A percentile compares a stretch with the other conserved stretches of the same genome.
phyloP scores from a whole-genome alignment of 2,797 vertebrate species.

The Hylomyscus alleni region DNA sequence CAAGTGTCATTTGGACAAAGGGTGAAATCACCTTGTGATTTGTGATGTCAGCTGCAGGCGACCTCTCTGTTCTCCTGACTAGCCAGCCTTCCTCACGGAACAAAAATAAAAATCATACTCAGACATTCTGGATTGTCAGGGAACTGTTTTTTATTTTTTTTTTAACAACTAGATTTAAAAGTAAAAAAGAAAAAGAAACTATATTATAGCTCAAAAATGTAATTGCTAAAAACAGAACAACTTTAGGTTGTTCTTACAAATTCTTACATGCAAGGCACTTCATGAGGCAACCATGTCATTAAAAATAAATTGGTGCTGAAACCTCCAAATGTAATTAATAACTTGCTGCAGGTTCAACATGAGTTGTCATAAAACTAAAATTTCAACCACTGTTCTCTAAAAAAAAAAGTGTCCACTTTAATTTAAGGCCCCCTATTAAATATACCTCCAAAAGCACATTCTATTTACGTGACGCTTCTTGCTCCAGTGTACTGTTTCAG shows the following conservation, averaged over 20 bases:
- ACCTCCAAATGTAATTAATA: constrained; percentile 62
- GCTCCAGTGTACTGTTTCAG: background rate
- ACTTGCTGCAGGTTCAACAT: constrained; percentile 62
- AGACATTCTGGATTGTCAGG: constrained; percentile 64
- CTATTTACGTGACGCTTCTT: background rate
- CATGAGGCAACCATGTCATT: constrained; percentile 3
- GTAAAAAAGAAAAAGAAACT: constrained; percentile 56
- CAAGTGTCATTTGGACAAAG: constrained; percentile 49
- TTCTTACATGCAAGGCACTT: constrained; percentile 62
- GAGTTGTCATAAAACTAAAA: constrained; percentile 66
- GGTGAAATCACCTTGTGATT: constrained; percentile 71
- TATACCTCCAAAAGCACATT: background rate
- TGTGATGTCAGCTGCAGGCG: constrained; percentile 54
- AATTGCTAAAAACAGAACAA: constrained; percentile 74
- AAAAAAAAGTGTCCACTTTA: constrained; percentile 42
- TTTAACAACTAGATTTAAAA: constrained; percentile 77
- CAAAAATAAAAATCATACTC: constrained; percentile 60
- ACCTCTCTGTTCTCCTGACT: background rate
- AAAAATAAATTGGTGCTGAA: constrained; percentile 60
- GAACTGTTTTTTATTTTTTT: constrained; percentile 73
- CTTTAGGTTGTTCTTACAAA: constrained; percentile 65
- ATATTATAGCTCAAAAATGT: background rate
- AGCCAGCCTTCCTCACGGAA: constrained; percentile 46
- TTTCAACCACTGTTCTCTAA: constrained; percentile 52
- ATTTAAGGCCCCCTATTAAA: constrained; percentile 49